Base-by-base conservation (phyloP, 1,140 invertebrate species). In the Sinonovacula constricta region DNA sequence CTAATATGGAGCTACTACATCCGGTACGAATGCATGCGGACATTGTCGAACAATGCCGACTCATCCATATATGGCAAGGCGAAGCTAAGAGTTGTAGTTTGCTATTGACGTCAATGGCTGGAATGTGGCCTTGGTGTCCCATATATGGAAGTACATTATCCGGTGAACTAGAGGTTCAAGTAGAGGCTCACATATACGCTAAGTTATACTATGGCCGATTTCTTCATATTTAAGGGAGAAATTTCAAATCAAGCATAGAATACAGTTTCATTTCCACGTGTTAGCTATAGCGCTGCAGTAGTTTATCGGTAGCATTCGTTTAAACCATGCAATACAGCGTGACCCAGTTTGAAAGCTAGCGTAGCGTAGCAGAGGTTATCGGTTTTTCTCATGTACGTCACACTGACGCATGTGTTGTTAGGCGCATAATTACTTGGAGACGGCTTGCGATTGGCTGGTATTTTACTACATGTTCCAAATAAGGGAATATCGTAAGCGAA, bases 401-500 rank as follows among this genome's bases (percentile, higher is more conserved):
- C 62, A 82, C 83, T 88, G 86, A 88, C 89, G 87, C 87, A 83
- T 82, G 78, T 80, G 60, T 63, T 45, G 68, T 51, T 74, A 71
- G 56, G 65, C 54, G 74, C 60, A 74, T 80, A 51, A 62, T 22
- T 74, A 54, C 75, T 59, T 53, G 60, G 51, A 31, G 54, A 81
- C 66, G 31, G 31, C 28, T 85, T 76, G 51, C 85, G 82, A 91
- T 92, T 91, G 92, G 92, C 84, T 91, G 90, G 39, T 53, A 65
- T 56, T 76, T 66, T 57, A 80, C 80, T 79, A 81, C 75, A 49
- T 59, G 65, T 84, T 75, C 89, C 88, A 81, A 88, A 89, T 90
- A 87, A 92, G 93, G 93, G 90, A 91, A 90, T 87, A 78, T 54
- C 87, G 84, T 88, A 85, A 85, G 86, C 83, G 85, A 89, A 84